Evolutionary conservation across 2,888 invertebrate genomes (phyloP).

Genomic region (Agonum fuliginosum): DNA sequence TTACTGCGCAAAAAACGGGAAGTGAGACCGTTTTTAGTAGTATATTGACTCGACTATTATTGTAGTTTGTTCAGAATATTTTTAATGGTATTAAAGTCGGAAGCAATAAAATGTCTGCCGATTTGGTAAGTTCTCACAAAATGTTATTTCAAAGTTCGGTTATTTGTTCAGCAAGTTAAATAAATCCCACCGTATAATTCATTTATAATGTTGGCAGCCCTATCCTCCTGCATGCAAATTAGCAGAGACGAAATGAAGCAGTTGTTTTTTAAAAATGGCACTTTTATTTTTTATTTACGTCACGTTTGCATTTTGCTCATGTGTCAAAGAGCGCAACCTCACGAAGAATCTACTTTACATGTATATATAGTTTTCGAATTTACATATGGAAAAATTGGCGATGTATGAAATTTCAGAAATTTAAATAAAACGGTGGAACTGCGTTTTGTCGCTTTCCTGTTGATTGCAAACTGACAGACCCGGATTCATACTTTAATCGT

Average conservation of each 20-base stretch:
- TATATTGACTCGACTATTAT: too few relatives aligned
- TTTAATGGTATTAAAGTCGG: background rate
- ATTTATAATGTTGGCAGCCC: constrained; percentile 15
- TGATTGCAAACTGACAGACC: too few relatives aligned
- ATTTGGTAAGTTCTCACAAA: background rate
- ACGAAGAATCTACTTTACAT: constrained; percentile 29
- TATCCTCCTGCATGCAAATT: constrained; percentile 3
- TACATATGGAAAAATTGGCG: constrained; percentile 35
- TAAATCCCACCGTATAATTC: constrained; percentile 28
- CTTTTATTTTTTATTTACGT: constrained; percentile 23
- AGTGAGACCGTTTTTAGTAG: too few relatives aligned
- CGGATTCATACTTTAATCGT: too few relatives aligned
- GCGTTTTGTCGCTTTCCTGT: too few relatives aligned
- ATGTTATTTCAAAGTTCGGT: constrained; percentile 21
- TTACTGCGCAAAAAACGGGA: too few relatives aligned
- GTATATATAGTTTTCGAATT: constrained; percentile 30
- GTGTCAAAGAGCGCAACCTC: constrained; percentile 30
- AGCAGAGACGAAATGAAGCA: background rate
- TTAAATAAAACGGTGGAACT: constrained; percentile 36
- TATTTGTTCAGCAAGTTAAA: constrained; percentile 22
- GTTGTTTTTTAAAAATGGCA: constrained; percentile 23
- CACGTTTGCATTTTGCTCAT: constrained; percentile 13
- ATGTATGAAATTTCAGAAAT: constrained; percentile 23
- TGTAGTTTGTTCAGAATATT: too few relatives aligned
- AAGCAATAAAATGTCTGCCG: constrained; percentile 2